These are phyloP conservation scores for Strongylocentrotus purpuratus DNA, from an alignment of 35 echinoderm and acorn worm species.

Conservation along the genomic window DNA sequence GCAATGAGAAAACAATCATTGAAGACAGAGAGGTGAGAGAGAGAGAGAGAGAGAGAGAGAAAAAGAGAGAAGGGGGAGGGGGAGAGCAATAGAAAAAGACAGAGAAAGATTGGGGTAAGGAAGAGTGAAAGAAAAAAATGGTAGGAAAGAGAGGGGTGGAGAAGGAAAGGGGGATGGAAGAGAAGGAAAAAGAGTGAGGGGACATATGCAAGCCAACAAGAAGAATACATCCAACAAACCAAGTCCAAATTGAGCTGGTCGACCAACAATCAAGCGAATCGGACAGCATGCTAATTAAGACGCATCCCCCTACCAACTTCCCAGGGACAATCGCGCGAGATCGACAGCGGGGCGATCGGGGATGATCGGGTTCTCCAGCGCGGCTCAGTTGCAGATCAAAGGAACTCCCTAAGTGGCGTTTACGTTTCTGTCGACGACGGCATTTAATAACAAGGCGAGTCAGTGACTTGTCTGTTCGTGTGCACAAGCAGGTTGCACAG, in stretches of 20 bases:
- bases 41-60: not conserved
- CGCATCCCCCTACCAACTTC: not conserved
- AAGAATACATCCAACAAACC: not conserved
- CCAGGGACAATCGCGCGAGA: not conserved
- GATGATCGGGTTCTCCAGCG: not conserved
- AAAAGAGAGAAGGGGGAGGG: not conserved
- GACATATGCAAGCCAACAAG: not conserved
- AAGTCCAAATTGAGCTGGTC: not conserved
- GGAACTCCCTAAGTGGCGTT: conserved; percentile 3
- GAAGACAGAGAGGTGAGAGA: not conserved
- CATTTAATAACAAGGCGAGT: conserved; percentile 15
- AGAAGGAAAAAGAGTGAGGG: not conserved
- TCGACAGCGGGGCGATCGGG: not conserved
- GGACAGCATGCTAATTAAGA: conserved; percentile 21
- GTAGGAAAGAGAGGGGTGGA: not conserved
- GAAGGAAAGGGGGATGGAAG: not conserved
- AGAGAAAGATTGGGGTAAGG: not conserved
- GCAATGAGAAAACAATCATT: not conserved
- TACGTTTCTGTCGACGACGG: conserved; percentile 29
- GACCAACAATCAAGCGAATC: not conserved
- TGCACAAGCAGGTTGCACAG: not conserved
- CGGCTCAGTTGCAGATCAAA: not conserved
- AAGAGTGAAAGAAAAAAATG: not conserved
- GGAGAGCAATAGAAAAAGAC: not conserved
- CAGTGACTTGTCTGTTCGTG: not conserved